These are phyloP conservation scores for Drosophila micromelanica DNA, from an alignment of 1,140 invertebrate genomes.

Conservation along the genomic window DNA sequence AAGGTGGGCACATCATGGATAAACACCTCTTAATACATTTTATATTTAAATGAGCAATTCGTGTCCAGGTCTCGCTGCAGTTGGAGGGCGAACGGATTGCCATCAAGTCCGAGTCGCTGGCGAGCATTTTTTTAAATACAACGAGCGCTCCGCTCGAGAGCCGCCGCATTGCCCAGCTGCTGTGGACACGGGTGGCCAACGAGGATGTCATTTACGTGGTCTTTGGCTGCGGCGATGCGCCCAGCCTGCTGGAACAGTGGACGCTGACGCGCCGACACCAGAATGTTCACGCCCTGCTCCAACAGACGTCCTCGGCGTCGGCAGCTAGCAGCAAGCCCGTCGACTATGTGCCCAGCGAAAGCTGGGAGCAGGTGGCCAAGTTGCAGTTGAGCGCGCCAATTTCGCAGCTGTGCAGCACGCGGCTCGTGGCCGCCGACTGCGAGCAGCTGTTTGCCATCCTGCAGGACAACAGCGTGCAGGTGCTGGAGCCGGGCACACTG, in stretches of 20 bases:
- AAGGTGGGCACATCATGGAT: conserved; percentile 84
- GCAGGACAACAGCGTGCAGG: conserved; percentile 89
- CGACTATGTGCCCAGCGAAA: conserved; percentile 86
- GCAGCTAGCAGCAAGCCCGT: conserved; percentile 62
- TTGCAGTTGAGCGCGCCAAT: conserved; percentile 51
- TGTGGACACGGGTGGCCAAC: conserved; percentile 92
- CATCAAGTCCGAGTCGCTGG: conserved; percentile 89
- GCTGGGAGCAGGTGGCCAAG: conserved; percentile 85
- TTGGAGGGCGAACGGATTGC: conserved; percentile 84
- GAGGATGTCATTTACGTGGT: conserved; percentile 92
- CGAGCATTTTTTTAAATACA: conserved; percentile 91
- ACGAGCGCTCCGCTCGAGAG: conserved; percentile 67
- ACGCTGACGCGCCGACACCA: conserved; percentile 92
- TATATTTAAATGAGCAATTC: no score
- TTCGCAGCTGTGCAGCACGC: conserved; percentile 63
- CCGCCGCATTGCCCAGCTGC: conserved; percentile 88
- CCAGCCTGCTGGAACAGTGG: conserved; percentile 93
- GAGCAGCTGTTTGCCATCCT: conserved; percentile 88
- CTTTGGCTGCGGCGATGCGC: conserved; percentile 87
- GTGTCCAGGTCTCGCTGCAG: conserved; percentile 43
- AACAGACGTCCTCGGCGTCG: conserved; percentile 59
- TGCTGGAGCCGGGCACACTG: conserved; percentile 86
- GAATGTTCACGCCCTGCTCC: conserved; percentile 89
- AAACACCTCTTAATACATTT: no score
- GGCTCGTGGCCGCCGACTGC: conserved; percentile 57